Evolutionary conservation across 2,113 vertebrate species (phyloP).

Genomic region (Mobula birostris): DNA sequence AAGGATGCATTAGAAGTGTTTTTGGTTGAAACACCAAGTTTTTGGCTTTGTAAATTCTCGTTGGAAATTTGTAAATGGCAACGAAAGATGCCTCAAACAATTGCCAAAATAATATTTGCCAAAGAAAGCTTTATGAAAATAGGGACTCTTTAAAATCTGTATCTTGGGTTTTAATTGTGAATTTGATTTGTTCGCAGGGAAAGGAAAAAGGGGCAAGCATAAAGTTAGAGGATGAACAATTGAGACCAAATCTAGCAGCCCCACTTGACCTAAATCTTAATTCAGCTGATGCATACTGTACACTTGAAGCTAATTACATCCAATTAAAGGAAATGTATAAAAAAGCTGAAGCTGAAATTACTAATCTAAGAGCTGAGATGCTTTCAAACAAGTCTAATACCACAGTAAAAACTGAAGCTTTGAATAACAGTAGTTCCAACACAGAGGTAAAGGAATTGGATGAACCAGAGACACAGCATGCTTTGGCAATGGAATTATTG

Average conservation of each 20-base stretch:
- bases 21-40: too few species aligned
- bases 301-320: not conserved
- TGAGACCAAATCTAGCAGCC: not conserved
- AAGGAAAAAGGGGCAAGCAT: not conserved
- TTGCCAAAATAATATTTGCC: not conserved
- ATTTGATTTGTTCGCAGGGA: not conserved
- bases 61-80: not conserved
- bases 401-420: not conserved
- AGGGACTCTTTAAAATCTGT: not conserved
- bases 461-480: not conserved
- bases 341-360: slow-evolving; percentile 14
- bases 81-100: not conserved
- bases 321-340: slow-evolving; percentile 31
- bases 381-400: not conserved
- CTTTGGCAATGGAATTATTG: not conserved
- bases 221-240: not conserved
- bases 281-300: slow-evolving; percentile 6
- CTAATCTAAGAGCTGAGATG: not conserved
- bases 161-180: not conserved
- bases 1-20: too few species aligned
- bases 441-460: not conserved
- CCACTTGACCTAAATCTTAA: slow-evolving; percentile 18
- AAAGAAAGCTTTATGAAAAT: not conserved
- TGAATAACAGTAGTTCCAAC: not conserved
- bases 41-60: too few species aligned